Evolutionary conservation across 2,113 vertebrate species (phyloP).

Genomic region (Crotalus helleri): DNA sequence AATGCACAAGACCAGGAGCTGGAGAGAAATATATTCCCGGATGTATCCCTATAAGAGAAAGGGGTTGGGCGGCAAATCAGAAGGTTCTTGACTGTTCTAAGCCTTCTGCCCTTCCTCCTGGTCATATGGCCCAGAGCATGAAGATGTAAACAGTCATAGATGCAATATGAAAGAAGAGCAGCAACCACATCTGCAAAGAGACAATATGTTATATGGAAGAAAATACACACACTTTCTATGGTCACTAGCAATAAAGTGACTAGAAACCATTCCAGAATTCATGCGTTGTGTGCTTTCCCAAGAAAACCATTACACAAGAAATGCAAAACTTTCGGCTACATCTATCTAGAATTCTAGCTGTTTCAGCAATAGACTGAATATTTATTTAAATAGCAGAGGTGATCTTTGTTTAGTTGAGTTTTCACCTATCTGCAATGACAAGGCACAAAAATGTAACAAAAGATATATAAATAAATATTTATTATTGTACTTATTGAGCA

Average conservation of each 20-base stretch:
- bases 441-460: background rate
- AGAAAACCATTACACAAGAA: conserved; percentile 20
- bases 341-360: conserved; percentile 28
- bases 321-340: conserved; percentile 56
- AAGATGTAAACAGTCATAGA: background rate
- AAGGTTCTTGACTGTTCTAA: background rate
- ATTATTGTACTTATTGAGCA: conserved; percentile 46
- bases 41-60: background rate
- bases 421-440: background rate
- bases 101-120: background rate
- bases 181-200: background rate
- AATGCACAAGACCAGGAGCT: background rate
- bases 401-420: conserved; percentile 22
- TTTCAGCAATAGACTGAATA: conserved; percentile 59
- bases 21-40: background rate
- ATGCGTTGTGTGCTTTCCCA: background rate
- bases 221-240: background rate
- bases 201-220: background rate
- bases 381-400: conserved; percentile 52
- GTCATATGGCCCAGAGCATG: background rate
- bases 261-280: background rate
- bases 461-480: background rate
- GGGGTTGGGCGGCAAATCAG: background rate
- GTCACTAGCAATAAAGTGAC: background rate
- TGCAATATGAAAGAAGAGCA: background rate